Evolutionary conservation across 1,140 invertebrate genomes (phyloP), one percentile per base, ranked within the genome.

Genomic region (Neelides sp.): DNA sequence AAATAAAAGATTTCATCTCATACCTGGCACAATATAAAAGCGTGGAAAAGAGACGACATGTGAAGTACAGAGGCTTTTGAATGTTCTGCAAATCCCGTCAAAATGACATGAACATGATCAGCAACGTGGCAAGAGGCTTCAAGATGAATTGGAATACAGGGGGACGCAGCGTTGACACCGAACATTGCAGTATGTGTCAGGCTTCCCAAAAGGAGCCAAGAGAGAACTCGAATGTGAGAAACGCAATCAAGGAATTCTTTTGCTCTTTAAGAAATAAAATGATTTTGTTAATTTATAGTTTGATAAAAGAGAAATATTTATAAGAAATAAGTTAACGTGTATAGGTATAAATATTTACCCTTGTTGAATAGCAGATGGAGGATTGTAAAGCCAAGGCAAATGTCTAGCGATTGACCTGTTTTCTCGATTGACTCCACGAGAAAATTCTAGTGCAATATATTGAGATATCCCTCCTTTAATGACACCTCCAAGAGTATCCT

Each of bases 181-280:
- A 75, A 70, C 59, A 84, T 70, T n/a, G 83, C 79, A 32, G 80
- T 81, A 64, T 94, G 87, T 5, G 83, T 89, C 19, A 98, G 75
- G 17, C 93, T 86, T 12, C 95, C 95, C 54, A 98, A 73, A 58
- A 98, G 69, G 34, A 98, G 68, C 95, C 95, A 99, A 0, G 90
- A 96, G 15, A 98, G 70, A 19, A 97, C 71, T 15, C 95, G 78
- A 60, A 98, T 87, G 62, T 97, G 93, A 19, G 81, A 79, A 30
- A 98, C 87, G 64, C 90, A 97, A 64, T 98, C 95, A 1, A 85
- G 76, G 63, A 97, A 95, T 66, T 98, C 95, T 54, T 89, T 82
- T 5, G 87, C 85, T 19, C 85, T 86, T 63, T 47, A 66, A 67
- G 55, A 42, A 55, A 55, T 46, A 40, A 10, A 48, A 10, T 15